phyloP scores from a whole-genome alignment of 2,797 vertebrate genomes.

The Scleropages formosus region DNA sequence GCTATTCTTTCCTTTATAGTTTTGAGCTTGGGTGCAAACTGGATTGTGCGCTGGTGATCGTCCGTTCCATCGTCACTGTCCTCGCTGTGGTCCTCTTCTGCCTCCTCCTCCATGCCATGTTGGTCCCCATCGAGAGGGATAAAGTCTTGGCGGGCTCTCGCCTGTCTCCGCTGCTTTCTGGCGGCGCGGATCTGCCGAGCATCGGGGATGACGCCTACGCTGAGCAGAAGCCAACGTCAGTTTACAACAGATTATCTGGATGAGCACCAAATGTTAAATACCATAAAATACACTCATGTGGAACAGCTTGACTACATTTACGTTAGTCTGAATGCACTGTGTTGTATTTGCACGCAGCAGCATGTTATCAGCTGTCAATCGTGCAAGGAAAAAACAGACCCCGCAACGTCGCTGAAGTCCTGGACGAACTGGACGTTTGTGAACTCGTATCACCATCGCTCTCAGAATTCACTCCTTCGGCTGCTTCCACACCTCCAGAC shows the following conservation, averaged over 20 bases:
- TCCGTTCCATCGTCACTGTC: slow-evolving; percentile 75
- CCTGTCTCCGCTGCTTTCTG: slow-evolving; percentile 65
- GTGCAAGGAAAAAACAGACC: slow-evolving; percentile 41
- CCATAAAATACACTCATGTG: not conserved
- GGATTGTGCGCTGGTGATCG: slow-evolving; percentile 73
- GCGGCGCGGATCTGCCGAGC: slow-evolving; percentile 67
- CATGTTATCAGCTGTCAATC: not conserved
- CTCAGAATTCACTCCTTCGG: slow-evolving; percentile 40
- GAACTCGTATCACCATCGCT: slow-evolving; percentile 45
- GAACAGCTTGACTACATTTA: not conserved
- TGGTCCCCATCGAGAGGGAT: slow-evolving; percentile 69
- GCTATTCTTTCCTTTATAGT: slow-evolving; percentile 78
- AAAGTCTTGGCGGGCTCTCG: slow-evolving; percentile 70
- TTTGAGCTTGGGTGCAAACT: slow-evolving; percentile 76
- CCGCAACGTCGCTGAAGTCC: slow-evolving; percentile 43
- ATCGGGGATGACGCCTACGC: slow-evolving; percentile 72
- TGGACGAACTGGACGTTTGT: slow-evolving; percentile 47
- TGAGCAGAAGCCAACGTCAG: slow-evolving; percentile 38
- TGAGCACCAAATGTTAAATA: not conserved
- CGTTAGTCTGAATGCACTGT: slow-evolving; percentile 30
- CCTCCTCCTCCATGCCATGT: slow-evolving; percentile 55
- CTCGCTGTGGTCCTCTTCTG: slow-evolving; percentile 62
- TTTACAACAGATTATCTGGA: not conserved
- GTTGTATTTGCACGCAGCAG: not conserved
- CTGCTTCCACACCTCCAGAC: slow-evolving; percentile 32